Conservation (phyloP, 1,140 invertebrate genomes). For the Gerris buenoi region DNA sequence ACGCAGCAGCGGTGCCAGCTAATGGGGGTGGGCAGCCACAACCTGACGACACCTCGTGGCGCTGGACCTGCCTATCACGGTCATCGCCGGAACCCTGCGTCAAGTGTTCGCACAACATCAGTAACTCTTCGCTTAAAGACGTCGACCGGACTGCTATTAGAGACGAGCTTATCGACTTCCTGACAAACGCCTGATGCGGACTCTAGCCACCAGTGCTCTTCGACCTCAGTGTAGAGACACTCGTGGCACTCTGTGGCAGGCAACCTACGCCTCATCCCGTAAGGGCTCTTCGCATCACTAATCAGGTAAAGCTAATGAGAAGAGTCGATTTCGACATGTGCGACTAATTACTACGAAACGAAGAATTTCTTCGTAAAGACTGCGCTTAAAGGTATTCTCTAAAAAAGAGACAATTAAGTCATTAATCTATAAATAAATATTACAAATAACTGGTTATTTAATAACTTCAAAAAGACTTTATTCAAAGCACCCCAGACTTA, state of each 20-base stretch:
- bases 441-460: too few relatives aligned
- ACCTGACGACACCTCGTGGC: constrained; percentile 5
- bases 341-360: too few relatives aligned
- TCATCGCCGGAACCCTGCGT: neutral
- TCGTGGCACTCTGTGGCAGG: neutral
- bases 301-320: neutral
- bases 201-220: neutral
- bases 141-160: constrained; percentile 28
- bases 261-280: neutral
- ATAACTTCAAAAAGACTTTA: too few relatives aligned
- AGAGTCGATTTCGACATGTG: too few relatives aligned
- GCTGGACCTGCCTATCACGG: neutral
- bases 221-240: neutral
- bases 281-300: neutral
- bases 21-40: neutral
- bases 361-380: too few relatives aligned
- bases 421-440: too few relatives aligned
- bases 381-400: too few relatives aligned
- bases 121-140: constrained; percentile 31
- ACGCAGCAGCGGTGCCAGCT: neutral
- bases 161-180: constrained; percentile 31
- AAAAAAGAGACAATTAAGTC: too few relatives aligned
- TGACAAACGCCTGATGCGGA: constrained; percentile 22
- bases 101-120: constrained; percentile 21
- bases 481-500: too few relatives aligned